These are phyloP conservation scores for Drosophila formosana DNA, from an alignment of 2,888 invertebrate genomes.

Conservation along the genomic window DNA sequence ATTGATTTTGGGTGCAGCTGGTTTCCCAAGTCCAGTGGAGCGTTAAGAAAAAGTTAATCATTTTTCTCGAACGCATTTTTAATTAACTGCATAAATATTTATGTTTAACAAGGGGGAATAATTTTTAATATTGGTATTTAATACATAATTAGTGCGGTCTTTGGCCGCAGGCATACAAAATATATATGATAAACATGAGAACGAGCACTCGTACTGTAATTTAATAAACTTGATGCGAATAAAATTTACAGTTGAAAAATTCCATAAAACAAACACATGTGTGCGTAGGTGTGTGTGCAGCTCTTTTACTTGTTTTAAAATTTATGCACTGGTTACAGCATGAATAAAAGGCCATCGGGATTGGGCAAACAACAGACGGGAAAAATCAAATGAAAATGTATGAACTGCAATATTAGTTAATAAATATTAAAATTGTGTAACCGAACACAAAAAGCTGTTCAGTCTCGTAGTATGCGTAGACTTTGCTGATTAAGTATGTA, in stretches of 20 bases:
- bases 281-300: background rate
- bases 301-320: slow-evolving; percentile 7
- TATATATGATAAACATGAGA: background rate
- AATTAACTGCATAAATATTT: slow-evolving; percentile 57
- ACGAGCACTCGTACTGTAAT: slow-evolving; percentile 27
- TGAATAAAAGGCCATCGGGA: slow-evolving; percentile 16
- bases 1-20: too few relatives aligned
- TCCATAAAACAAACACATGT: slow-evolving; percentile 2
- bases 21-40: background rate
- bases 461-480: background rate
- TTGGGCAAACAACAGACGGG: slow-evolving; percentile 1
- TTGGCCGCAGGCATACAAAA: slow-evolving; percentile 10
- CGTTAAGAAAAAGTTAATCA: slow-evolving; percentile 45
- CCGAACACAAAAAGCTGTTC: background rate
- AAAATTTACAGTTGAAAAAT: slow-evolving; percentile 30
- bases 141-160: slow-evolving; percentile 55
- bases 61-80: slow-evolving; percentile 41
- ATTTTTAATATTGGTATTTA: slow-evolving; percentile 45
- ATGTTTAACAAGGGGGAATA: slow-evolving; percentile 21
- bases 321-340: slow-evolving; percentile 1
- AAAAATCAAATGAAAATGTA: slow-evolving; percentile 8
- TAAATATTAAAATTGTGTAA: slow-evolving; percentile 4
- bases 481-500: slow-evolving; percentile 1
- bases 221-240: slow-evolving; percentile 52
- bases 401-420: background rate